Evolutionary conservation across 2,888 invertebrate species (phyloP).

Genomic region (Erannis defoliaria): DNA sequence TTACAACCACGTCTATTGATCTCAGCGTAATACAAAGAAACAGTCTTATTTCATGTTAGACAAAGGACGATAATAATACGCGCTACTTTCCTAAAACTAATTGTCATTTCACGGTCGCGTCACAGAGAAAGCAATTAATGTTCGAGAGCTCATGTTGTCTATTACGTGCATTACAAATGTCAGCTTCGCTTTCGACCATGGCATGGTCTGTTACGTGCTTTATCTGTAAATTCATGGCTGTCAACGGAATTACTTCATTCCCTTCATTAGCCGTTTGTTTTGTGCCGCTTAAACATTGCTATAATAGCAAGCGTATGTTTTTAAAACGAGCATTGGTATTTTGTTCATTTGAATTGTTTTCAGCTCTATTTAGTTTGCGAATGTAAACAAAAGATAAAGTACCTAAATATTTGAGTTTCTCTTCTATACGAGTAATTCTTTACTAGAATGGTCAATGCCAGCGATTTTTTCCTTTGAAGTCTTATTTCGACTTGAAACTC

Average conservation of each 20-base stretch:
- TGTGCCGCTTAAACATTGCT: not conserved
- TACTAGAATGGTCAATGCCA: not conserved
- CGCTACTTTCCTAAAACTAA: constrained; percentile 28
- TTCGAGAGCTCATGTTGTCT: constrained; percentile 35
- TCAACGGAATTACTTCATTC: constrained; percentile 16
- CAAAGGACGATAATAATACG: constrained; percentile 7
- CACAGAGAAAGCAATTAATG: constrained; percentile 43
- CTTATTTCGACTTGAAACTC: not conserved
- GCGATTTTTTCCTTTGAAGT: not conserved
- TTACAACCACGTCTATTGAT: too few relatives aligned
- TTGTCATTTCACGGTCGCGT: constrained; percentile 39
- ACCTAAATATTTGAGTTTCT: not conserved
- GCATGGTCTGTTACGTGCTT: constrained; percentile 31
- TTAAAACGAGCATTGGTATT: not conserved
- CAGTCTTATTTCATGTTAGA: not conserved
- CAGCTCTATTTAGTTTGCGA: not conserved
- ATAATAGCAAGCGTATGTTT: not conserved
- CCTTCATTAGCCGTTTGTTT: not conserved
- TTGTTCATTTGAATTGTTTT: not conserved
- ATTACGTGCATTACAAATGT: constrained; percentile 43
- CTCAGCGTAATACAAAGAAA: not conserved
- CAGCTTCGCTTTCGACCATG: constrained; percentile 39
- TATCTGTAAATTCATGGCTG: constrained; percentile 16
- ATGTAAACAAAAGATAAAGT: not conserved
- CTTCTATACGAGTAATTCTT: not conserved